Conservation (phyloP, 2,113 vertebrate genomes). For the Phylloscopus whistleri region DNA sequence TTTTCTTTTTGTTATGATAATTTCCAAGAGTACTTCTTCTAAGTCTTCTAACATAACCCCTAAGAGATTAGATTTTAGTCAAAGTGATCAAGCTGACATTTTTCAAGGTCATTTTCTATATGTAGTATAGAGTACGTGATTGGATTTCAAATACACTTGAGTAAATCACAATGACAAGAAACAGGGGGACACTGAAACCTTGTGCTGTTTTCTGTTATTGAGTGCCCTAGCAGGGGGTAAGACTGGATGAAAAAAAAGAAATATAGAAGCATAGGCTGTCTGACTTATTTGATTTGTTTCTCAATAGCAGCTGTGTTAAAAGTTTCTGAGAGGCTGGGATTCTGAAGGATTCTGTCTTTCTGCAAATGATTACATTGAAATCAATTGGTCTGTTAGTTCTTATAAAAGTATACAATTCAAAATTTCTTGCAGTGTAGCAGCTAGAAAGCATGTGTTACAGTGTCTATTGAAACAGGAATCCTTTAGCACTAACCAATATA, state of each 20-base stretch:
- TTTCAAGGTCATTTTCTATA: conserved; percentile 72
- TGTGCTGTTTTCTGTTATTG: conserved; percentile 67
- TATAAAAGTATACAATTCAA: conserved; percentile 24
- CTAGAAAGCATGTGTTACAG: neutral
- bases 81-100: conserved; percentile 68
- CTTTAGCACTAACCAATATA: neutral
- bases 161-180: conserved; percentile 64
- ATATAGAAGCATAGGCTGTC: conserved; percentile 32
- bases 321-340: conserved; percentile 45
- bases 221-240: conserved; percentile 68
- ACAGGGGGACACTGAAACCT: conserved; percentile 59
- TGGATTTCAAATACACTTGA: conserved; percentile 58
- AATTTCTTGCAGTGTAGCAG: neutral
- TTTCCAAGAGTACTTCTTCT: conserved; percentile 49
- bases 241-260: conserved; percentile 45
- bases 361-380: conserved; percentile 49
- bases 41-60: conserved; percentile 46
- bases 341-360: conserved; percentile 43
- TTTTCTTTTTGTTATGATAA: conserved; percentile 59
- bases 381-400: conserved; percentile 55
- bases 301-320: conserved; percentile 68
- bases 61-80: conserved; percentile 68
- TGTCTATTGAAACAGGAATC: conserved; percentile 23
- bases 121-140: conserved; percentile 59
- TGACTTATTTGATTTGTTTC: conserved; percentile 68